Percentiles rank a stretch among this genome's conserved stretches.
Evolutionary conservation across 2,888 invertebrate genomes (phyloP).

Genomic region (Lepidochrysops patricia): DNA sequence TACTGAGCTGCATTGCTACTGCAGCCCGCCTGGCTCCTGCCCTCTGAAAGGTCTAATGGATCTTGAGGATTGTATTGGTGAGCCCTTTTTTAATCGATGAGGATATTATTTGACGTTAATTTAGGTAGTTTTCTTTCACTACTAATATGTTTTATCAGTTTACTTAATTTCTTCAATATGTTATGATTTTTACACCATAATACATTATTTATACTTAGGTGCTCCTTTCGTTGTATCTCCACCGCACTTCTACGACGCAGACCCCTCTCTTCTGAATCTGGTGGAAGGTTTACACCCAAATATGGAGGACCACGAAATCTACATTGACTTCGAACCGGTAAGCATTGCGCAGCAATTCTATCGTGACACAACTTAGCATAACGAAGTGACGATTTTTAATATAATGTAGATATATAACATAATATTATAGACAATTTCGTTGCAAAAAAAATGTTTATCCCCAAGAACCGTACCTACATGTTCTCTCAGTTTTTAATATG

Average conservation of each 20-base stretch:
- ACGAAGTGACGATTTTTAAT: no score
- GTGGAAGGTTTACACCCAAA: conserved; percentile 79
- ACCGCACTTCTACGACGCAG: conserved; percentile 84
- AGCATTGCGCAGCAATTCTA: neutral
- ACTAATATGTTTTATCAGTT: no score
- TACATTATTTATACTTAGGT: conserved; percentile 30
- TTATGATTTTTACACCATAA: no score
- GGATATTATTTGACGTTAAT: no score
- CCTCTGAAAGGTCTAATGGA: conserved; percentile 83
- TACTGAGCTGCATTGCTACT: conserved; percentile 72
- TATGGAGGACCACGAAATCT: conserved; percentile 81
- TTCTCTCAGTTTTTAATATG: no score
- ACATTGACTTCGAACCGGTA: conserved; percentile 86
- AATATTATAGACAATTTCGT: no score
- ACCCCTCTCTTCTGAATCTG: conserved; percentile 59
- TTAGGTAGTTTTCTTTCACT: no score
- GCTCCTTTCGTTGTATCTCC: conserved; percentile 84
- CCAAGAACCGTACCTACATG: no score
- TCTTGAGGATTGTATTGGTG: conserved; percentile 72
- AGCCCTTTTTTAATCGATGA: neutral
- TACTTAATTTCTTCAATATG: no score
- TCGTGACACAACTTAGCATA: no score
- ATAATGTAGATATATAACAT: no score
- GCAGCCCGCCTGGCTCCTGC: conserved; percentile 76
- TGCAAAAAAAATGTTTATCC: neutral